Conservation (phyloP, 2,888 invertebrate species). For the Ormyrus labotus region DNA sequence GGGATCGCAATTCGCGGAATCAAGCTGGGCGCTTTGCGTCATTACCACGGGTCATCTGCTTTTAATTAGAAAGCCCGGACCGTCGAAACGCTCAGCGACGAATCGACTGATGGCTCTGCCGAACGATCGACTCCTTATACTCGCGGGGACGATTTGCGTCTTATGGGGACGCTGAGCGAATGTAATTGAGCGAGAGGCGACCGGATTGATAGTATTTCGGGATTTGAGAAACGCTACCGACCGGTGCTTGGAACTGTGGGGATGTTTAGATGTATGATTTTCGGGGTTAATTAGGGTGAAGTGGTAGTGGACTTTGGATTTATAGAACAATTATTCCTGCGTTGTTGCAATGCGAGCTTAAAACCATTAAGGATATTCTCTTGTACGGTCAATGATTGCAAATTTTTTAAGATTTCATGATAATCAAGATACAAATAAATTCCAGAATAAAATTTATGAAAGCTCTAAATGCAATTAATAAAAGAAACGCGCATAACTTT, state of each 20-base stretch:
- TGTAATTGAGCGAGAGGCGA: slow-evolving; percentile 1
- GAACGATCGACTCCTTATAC: neutral
- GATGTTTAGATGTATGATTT: too few relatives aligned
- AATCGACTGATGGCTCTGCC: neutral
- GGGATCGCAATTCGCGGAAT: slow-evolving; percentile 23
- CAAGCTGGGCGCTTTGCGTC: slow-evolving; percentile 39
- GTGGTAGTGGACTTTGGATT: too few relatives aligned
- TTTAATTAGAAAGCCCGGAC: slow-evolving; percentile 66
- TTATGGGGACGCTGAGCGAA: neutral
- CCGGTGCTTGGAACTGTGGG: too few relatives aligned
- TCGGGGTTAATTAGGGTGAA: too few relatives aligned
- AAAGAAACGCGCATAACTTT: neutral
- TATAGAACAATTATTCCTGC: too few relatives aligned
- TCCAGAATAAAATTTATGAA: too few relatives aligned
- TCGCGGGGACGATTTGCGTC: slow-evolving; percentile 7
- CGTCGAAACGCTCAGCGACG: too few relatives aligned
- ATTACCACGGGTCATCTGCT: slow-evolving; percentile 68
- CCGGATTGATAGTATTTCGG: neutral
- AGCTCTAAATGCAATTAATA: slow-evolving; percentile 1
- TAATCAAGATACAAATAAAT: too few relatives aligned
- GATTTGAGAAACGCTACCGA: slow-evolving; percentile 15
- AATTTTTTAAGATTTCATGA: neutral
- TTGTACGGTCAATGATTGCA: neutral
- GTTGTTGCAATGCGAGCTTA: neutral
- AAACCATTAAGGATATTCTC: neutral